Percentiles rank a stretch among this genome's conserved stretches.
Evolutionary conservation across 2,888 invertebrate genomes (phyloP).

Genomic region (Barypeithes pellucidus): DNA sequence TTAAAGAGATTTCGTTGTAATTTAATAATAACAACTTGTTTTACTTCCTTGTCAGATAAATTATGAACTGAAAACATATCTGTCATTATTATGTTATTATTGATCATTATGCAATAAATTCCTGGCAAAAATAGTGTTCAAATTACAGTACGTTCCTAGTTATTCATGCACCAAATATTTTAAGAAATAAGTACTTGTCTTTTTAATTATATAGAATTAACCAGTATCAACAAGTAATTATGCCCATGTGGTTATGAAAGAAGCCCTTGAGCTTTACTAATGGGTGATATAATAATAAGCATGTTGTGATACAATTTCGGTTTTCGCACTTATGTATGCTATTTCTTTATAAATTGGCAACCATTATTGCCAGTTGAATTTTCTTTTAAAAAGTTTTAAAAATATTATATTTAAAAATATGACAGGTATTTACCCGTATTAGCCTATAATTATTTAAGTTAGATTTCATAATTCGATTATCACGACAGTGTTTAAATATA

Average conservation of each 20-base stretch:
- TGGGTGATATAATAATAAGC: not conserved
- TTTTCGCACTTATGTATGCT: not conserved
- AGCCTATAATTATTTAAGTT: too few species aligned
- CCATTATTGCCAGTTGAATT: too few species aligned
- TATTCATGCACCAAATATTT: conserved; percentile 32
- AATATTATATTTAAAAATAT: too few species aligned
- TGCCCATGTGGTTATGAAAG: conserved; percentile 4
- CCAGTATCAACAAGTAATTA: conserved; percentile 14
- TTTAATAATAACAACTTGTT: too few species aligned
- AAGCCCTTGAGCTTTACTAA: not conserved
- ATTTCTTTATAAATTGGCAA: too few species aligned
- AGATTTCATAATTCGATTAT: too few species aligned
- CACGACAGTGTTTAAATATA: too few species aligned
- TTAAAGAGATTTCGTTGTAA: too few species aligned
- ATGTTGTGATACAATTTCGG: not conserved
- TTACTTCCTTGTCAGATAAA: not conserved
- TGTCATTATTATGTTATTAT: conserved; percentile 1
- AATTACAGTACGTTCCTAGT: conserved; percentile 20
- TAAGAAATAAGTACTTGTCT: not conserved
- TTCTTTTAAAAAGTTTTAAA: too few species aligned
- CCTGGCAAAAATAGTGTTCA: not conserved
- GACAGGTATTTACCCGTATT: too few species aligned
- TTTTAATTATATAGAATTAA: conserved; percentile 2
- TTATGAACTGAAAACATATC: not conserved
- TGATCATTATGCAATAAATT: conserved; percentile 9